These are phyloP conservation scores for Nyctibius bracteatus DNA, from an alignment of 2,113 vertebrate species.

Conservation along the genomic window DNA sequence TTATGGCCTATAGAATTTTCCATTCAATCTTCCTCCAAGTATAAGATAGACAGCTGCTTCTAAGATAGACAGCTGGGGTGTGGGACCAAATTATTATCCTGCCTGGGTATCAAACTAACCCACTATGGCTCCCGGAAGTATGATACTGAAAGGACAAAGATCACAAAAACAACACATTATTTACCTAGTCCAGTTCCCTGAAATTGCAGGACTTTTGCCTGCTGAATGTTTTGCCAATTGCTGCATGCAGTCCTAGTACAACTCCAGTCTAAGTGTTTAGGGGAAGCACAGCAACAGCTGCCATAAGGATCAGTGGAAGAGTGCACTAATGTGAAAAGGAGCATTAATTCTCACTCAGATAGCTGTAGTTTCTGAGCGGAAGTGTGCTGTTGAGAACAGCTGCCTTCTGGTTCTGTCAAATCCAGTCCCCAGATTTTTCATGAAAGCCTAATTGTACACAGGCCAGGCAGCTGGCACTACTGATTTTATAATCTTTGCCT, in stretches of 20 bases:
- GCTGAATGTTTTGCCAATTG: neutral
- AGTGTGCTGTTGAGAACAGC: conserved; percentile 7
- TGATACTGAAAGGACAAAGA: neutral
- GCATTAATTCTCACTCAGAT: neutral
- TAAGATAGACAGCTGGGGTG: neutral
- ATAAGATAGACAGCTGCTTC: neutral
- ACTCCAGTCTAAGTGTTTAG: neutral
- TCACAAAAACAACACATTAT: neutral
- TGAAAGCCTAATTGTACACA: conserved; percentile 30
- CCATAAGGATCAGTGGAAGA: neutral
- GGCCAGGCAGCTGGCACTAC: conserved; percentile 19
- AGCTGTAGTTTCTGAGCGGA: neutral
- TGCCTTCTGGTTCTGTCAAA: conserved; percentile 13
- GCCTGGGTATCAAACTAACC: neutral
- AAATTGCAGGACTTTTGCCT: neutral
- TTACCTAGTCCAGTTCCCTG: neutral
- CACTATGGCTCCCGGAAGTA: neutral
- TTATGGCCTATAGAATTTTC: neutral
- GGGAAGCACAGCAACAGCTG: conserved; percentile 18
- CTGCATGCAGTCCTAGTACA: neutral
- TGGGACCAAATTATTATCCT: neutral
- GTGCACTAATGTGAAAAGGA: neutral
- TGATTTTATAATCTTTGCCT: conserved; percentile 25
- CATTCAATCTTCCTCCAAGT: neutral
- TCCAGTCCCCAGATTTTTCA: conserved; percentile 4